phyloP scores from a whole-genome alignment of 2,113 vertebrate species.

The Lophotis ruficrista region DNA sequence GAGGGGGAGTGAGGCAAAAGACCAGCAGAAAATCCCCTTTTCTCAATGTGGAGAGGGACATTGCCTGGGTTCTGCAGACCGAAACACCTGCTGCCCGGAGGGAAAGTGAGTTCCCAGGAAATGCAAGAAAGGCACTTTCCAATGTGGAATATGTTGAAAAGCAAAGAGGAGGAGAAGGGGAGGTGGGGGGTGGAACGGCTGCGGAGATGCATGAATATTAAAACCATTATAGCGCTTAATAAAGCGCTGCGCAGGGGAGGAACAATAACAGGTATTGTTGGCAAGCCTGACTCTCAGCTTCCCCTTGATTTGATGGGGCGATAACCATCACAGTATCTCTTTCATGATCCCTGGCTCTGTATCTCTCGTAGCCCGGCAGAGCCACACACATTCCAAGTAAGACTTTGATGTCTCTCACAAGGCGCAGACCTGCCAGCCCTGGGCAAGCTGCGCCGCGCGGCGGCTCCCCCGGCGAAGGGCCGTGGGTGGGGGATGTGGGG shows the following conservation, averaged over 20 bases:
- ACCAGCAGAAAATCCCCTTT: constrained; percentile 43
- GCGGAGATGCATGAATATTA: constrained; percentile 69
- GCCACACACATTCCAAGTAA: constrained; percentile 73
- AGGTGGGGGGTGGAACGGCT: neutral
- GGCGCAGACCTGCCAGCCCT: constrained; percentile 21
- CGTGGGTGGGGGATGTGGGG: neutral
- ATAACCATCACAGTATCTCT: constrained; percentile 74
- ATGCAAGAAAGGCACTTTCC: constrained; percentile 70
- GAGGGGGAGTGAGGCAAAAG: neutral
- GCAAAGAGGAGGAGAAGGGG: constrained; percentile 9
- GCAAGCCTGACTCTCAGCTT: constrained; percentile 41
- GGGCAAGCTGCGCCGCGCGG: neutral
- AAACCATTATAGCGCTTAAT: constrained; percentile 66
- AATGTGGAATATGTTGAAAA: constrained; percentile 57
- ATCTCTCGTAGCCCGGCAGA: constrained; percentile 36
- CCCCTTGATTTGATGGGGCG: constrained; percentile 57
- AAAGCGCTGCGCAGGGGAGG: constrained; percentile 48
- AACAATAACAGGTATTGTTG: constrained; percentile 76
- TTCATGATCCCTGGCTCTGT: constrained; percentile 37
- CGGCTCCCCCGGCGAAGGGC: neutral
- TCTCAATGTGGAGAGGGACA: neutral
- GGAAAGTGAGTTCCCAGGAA: constrained; percentile 46
- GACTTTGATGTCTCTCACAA: constrained; percentile 67
- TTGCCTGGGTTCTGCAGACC: constrained; percentile 17
- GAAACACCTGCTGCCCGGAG: constrained; percentile 60